phyloP scores from a whole-genome alignment of 2,797 vertebrate species.

The Ispidina picta region DNA sequence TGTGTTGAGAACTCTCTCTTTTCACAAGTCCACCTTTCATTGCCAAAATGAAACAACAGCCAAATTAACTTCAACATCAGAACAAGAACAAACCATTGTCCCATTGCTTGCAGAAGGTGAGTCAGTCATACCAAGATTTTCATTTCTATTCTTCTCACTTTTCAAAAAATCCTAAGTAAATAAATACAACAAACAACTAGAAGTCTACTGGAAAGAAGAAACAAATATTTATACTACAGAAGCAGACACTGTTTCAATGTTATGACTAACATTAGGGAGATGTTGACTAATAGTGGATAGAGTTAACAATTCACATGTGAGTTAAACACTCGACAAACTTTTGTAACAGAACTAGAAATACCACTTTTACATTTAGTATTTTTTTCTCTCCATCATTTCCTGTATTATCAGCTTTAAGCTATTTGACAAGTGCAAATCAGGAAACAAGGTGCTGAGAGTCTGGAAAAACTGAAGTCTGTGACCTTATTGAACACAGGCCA shows the following conservation, averaged over 20 bases:
- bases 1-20: background rate
- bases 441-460: background rate
- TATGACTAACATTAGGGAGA: background rate
- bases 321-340: background rate
- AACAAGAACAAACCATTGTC: conserved; percentile 70
- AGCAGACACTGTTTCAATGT: background rate
- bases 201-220: background rate
- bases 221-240: background rate
- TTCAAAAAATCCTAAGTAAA: conserved; percentile 72
- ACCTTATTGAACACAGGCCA: background rate
- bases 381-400: background rate
- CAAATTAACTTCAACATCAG: background rate
- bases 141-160: conserved; percentile 78
- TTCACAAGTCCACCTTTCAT: background rate
- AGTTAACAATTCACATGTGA: background rate
- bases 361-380: background rate
- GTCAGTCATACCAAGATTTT: conserved; percentile 45
- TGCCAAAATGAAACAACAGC: too few species aligned
- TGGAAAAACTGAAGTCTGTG: background rate
- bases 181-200: background rate
- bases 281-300: background rate
- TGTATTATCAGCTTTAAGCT: background rate
- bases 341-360: background rate
- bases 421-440: background rate
- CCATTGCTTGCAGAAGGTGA: conserved; percentile 66